A percentile compares a stretch with the other conserved stretches of the same genome.
These are phyloP conservation scores for Tor tambroides DNA, from an alignment of 2,113 vertebrate genomes.

Conservation along the genomic window DNA sequence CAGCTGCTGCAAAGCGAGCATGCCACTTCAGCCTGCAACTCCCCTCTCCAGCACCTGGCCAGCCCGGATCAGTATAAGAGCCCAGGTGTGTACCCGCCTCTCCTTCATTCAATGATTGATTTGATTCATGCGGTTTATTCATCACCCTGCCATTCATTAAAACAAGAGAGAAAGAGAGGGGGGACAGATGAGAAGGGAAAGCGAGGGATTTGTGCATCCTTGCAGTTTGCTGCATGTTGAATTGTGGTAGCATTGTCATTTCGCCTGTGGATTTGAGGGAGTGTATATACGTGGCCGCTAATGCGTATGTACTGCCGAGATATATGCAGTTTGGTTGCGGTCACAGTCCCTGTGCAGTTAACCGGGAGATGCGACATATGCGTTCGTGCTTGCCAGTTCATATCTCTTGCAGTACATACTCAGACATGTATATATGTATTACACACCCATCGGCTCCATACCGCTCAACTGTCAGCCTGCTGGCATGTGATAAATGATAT, in stretches of 20 bases:
- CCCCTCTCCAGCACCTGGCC: conserved; percentile 68
- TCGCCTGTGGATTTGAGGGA: neutral
- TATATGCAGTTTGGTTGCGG: neutral
- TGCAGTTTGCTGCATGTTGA: conserved; percentile 62
- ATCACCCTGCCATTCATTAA: conserved; percentile 61
- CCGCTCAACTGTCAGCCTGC: conserved; percentile 1
- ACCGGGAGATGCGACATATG: neutral
- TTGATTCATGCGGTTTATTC: conserved; percentile 58
- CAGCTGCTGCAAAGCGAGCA: conserved; percentile 79
- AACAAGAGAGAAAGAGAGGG: conserved; percentile 4
- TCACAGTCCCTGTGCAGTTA: neutral
- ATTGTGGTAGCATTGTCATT: conserved; percentile 28
- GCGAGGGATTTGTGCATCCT: conserved; percentile 4
- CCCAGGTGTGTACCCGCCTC: conserved; percentile 77
- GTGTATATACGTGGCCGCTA: neutral
- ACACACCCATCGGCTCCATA: conserved; percentile 18
- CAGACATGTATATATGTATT: conserved; percentile 25
- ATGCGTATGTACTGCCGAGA: neutral
- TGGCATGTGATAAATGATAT: conserved; percentile 33
- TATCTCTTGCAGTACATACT: neutral
- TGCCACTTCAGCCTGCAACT: conserved; percentile 76
- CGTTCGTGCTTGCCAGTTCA: neutral
- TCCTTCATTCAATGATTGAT: conserved; percentile 64
- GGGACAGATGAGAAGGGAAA: conserved; percentile 14
- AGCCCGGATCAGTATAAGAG: conserved; percentile 79